These are phyloP conservation scores for Hydrolagus affinis DNA, from an alignment of 2,113 vertebrate genomes.

Conservation along the genomic window DNA sequence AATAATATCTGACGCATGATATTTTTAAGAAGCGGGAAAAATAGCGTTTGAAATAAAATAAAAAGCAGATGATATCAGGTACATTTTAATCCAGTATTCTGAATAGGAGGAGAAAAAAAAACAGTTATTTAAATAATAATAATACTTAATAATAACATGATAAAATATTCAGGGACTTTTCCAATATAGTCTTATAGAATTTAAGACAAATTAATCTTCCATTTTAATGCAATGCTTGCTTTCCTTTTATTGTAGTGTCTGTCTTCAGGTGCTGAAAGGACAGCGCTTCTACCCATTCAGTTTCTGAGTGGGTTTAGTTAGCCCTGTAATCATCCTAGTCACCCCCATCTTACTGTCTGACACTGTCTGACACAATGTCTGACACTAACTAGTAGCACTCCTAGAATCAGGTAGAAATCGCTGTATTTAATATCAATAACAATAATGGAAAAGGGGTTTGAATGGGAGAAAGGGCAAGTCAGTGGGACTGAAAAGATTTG, in stretches of 20 bases:
- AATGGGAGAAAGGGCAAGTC: too few species aligned
- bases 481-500: too few species aligned
- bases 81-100: constrained; percentile 61
- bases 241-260: constrained; percentile 64
- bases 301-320: constrained; percentile 34
- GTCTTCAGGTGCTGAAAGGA: constrained; percentile 59
- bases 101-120: constrained; percentile 48
- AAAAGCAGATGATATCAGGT: constrained; percentile 63
- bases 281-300: constrained; percentile 59
- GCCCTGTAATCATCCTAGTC: background rate
- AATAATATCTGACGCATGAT: constrained; percentile 74
- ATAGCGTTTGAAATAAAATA: constrained; percentile 53
- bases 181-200: constrained; percentile 61
- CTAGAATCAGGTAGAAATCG: constrained; percentile 70
- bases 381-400: constrained; percentile 54
- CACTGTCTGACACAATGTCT: background rate
- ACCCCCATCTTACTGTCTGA: constrained; percentile 3
- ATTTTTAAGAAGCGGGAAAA: constrained; percentile 61
- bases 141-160: constrained; percentile 31
- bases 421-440: constrained; percentile 58
- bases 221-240: constrained; percentile 76
- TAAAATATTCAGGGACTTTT: constrained; percentile 66
- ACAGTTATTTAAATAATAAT: constrained; percentile 38
- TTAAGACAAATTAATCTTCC: constrained; percentile 54
- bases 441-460: background rate